Conservation (phyloP, 2,113 vertebrate species). For the Trichechus manatus region DNA sequence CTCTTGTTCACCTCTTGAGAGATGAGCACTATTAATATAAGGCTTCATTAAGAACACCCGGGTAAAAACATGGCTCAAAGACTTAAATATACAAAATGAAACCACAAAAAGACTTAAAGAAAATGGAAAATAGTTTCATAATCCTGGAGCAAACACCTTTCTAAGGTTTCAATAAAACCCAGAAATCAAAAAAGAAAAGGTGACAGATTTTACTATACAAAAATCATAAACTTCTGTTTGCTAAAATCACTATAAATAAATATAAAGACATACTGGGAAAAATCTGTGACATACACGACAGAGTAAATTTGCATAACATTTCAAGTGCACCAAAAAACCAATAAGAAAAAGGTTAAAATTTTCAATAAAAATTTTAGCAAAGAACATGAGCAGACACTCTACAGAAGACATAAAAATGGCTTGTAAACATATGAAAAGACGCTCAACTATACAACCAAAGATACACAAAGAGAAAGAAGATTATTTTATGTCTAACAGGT, state of each 20-base stretch:
- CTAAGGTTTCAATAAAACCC: not conserved
- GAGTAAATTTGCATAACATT: not conserved
- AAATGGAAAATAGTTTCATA: not conserved
- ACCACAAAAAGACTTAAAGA: not conserved
- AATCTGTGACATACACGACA: not conserved
- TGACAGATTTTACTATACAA: not conserved
- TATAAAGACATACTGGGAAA: not conserved
- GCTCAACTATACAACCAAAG: not conserved
- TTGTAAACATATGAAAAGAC: not conserved
- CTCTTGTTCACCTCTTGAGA: not conserved
- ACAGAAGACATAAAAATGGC: not conserved
- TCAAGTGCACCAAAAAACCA: not conserved
- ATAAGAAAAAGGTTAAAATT: not conserved
- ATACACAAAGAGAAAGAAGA: not conserved
- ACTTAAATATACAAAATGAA: not conserved
- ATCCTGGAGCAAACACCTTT: not conserved
- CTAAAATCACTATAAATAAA: not conserved
- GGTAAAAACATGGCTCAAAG: conserved; percentile 8
- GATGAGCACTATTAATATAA: not conserved
- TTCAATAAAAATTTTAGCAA: not conserved
- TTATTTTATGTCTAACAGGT: not conserved
- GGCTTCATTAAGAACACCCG: not conserved
- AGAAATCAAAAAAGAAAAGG: not conserved
- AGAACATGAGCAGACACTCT: not conserved
- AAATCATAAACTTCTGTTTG: conserved; percentile 4